Base-by-base conservation (phyloP, 2,113 vertebrate genomes). In the Entomyzon cyanotis region DNA sequence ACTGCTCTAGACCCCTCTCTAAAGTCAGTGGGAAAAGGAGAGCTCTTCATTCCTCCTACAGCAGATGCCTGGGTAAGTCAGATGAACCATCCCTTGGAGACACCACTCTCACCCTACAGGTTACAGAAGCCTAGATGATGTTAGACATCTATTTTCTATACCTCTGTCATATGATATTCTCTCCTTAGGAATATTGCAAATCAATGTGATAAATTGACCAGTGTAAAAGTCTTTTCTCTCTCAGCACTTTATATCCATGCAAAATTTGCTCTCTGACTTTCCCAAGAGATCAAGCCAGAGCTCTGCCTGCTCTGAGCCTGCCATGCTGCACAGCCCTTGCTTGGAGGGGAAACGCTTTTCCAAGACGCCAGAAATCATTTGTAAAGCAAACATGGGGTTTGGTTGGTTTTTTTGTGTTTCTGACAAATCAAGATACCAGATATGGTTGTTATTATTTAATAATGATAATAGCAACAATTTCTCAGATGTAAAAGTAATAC, bases 401-500 rank as follows among this genome's bases (percentile, higher is more conserved):
- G 75, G 70, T 55, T 58, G 71, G 60, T 31, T 71, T 47, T 79
- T 47, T 33, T 63, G 11, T 41, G 1, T 90, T 94, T 86, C 79
- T 84, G 59, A 89, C 92, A 90, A 93, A 90, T 92, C 28, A 4
- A 91, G 76, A 80, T 96, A 92, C 81, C 85, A 94, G 89, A 95
- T 89, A 93, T 35, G 89, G 73, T 81, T 87, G 89, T 81, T 87
- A 95, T 95, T 97, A 94, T 92, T 96, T 96, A 96, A 95, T 97
- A 96, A 94, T 23, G 10, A 92, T 94, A 96, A 95, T 93, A 81
- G 60, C 81, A 92, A 94, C 86, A 91, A 96, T 97, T 96, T 96
- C 93, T 87, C 81, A 95, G 76, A 96, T 94, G 91, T 96, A 95
- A 81, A 96, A 96, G 60, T 96, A 97, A 97, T 92, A 89, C 73